Evolutionary conservation across 2,888 invertebrate genomes (phyloP).

Genomic region (Campaea margaritaria): DNA sequence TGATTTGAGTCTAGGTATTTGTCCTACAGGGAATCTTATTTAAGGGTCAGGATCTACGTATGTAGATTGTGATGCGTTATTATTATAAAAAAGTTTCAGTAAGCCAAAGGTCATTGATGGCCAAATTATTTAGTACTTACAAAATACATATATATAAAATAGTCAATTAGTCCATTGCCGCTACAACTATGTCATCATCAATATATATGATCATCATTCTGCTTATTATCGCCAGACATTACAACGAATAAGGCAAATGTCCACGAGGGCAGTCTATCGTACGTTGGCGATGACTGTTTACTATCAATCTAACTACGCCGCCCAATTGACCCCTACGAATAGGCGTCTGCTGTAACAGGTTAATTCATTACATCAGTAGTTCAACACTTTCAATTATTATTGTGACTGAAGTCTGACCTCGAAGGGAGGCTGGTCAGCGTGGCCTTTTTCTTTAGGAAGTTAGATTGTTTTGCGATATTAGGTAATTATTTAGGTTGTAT

Average conservation of each 20-base stretch:
- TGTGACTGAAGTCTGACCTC: too few species aligned
- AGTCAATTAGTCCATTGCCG: too few species aligned
- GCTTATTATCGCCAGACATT: conserved; percentile 14
- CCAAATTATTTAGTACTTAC: too few species aligned
- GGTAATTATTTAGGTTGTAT: neutral
- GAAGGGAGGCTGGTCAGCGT: conserved; percentile 24
- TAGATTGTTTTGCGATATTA: conserved; percentile 2
- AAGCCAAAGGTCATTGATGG: too few species aligned
- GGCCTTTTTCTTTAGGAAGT: conserved; percentile 27
- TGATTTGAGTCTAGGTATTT: too few species aligned
- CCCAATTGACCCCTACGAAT: conserved; percentile 57
- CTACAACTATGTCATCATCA: conserved; percentile 4
- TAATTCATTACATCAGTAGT: conserved; percentile 75
- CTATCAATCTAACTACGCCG: conserved; percentile 19
- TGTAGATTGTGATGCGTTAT: too few species aligned
- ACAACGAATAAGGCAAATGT: conserved; percentile 17
- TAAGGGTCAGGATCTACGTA: too few species aligned
- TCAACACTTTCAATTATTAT: conserved; percentile 70
- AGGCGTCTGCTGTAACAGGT: conserved; percentile 66
- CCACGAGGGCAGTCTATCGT: conserved; percentile 52
- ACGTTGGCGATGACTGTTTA: too few species aligned
- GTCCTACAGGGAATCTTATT: too few species aligned
- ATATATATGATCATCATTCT: conserved; percentile 25
- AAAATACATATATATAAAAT: too few species aligned
- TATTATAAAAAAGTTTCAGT: too few species aligned